phyloP scores from a whole-genome alignment of 2,113 vertebrate genomes.

The Numida meleagris region DNA sequence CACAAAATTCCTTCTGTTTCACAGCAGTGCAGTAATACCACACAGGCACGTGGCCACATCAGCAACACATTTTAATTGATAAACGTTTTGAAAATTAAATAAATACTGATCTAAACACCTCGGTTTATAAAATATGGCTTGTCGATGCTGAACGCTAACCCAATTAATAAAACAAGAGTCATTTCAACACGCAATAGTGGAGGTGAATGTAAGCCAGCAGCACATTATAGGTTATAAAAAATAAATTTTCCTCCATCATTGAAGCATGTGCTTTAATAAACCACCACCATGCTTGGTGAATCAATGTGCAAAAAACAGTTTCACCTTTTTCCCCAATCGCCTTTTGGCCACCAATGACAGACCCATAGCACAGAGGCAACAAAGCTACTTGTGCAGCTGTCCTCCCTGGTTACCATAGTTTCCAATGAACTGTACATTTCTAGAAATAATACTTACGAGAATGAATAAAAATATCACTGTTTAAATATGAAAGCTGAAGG shows the following conservation, averaged over 20 bases:
- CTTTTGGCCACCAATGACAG: background rate
- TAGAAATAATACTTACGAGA: constrained; percentile 48
- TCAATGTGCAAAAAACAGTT: background rate
- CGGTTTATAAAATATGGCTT: background rate
- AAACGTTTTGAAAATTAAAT: background rate
- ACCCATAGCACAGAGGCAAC: background rate
- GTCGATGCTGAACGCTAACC: background rate
- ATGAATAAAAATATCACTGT: constrained; percentile 37
- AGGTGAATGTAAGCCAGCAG: background rate
- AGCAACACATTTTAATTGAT: background rate
- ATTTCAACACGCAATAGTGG: background rate
- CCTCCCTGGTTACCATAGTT: constrained; percentile 53
- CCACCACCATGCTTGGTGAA: background rate
- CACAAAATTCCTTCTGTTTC: background rate
- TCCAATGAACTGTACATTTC: constrained; percentile 43
- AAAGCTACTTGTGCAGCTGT: background rate
- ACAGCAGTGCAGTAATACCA: background rate
- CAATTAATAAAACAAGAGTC: background rate
- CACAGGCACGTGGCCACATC: background rate
- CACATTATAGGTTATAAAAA: rapidly evolving
- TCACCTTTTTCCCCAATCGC: background rate
- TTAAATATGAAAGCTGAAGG: background rate
- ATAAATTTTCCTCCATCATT: background rate
- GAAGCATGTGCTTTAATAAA: background rate
- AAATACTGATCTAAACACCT: background rate